A percentile compares a stretch with the other conserved stretches of the same genome.
Evolutionary conservation across 2,888 invertebrate species (phyloP).

Genomic region (Sycophila texana): DNA sequence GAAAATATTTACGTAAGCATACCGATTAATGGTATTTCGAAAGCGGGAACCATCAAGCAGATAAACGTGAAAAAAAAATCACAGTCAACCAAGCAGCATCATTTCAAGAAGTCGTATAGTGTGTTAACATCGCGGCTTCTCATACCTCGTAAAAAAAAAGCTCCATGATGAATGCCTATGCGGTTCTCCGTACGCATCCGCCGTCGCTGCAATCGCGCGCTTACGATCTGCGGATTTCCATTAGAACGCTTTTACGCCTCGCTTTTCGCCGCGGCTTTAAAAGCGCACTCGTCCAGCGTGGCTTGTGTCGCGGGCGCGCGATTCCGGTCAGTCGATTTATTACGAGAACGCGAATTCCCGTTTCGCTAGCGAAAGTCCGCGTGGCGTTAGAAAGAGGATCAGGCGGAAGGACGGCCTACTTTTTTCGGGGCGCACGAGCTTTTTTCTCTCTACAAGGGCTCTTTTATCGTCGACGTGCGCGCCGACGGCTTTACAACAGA

Average conservation of each 20-base stretch:
- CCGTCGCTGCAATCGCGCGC: slow-evolving; percentile 27
- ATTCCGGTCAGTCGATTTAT: slow-evolving; percentile 23
- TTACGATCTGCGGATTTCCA: slow-evolving; percentile 34
- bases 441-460: slow-evolving; percentile 32
- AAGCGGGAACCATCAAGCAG: background rate
- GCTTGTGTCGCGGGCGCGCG: background rate
- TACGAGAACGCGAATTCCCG: background rate
- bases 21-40: too few species aligned
- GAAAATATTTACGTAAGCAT: too few species aligned
- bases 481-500: slow-evolving; percentile 23
- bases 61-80: background rate
- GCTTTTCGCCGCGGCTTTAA: background rate
- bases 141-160: slow-evolving; percentile 3
- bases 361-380: slow-evolving; percentile 25
- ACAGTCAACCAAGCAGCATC: background rate
- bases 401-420: background rate
- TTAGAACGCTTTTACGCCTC: slow-evolving; percentile 38
- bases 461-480: slow-evolving; percentile 36
- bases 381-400: background rate
- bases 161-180: slow-evolving; percentile 40
- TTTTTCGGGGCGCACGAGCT: slow-evolving; percentile 2
- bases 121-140: slow-evolving; percentile 1
- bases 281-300: background rate
- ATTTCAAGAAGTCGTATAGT: slow-evolving; percentile 11
- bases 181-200: slow-evolving; percentile 11